Conservation (phyloP, 2,888 invertebrate species). For the Oligia strigilis region DNA sequence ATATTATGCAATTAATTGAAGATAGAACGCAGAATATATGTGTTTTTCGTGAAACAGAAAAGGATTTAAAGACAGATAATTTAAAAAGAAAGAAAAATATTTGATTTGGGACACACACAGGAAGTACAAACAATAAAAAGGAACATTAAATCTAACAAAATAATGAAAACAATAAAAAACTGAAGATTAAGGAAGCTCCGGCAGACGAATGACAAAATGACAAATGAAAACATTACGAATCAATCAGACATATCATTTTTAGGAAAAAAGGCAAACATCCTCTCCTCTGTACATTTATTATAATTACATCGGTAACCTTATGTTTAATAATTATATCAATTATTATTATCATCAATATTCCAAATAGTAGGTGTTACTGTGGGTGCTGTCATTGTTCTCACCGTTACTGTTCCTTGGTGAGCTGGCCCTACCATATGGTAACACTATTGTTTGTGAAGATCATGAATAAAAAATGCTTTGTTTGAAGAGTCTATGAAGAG, state of each 20-base stretch:
- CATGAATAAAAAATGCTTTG: slow-evolving; percentile 30
- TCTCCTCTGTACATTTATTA: slow-evolving; percentile 17
- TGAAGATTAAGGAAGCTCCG: neutral
- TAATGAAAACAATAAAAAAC: neutral
- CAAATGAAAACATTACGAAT: slow-evolving; percentile 3
- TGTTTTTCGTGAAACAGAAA: neutral
- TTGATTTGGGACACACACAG: neutral
- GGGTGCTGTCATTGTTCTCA: slow-evolving; percentile 57
- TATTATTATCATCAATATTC: slow-evolving; percentile 36
- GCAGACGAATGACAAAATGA: neutral
- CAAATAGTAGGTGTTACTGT: slow-evolving; percentile 53
- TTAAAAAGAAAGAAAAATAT: neutral
- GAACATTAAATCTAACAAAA: neutral
- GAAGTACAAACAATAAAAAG: neutral
- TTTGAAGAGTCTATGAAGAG: slow-evolving; percentile 20
- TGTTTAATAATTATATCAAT: slow-evolving; percentile 27
- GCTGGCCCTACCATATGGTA: slow-evolving; percentile 32
- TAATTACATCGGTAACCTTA: slow-evolving; percentile 12
- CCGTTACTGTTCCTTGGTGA: slow-evolving; percentile 28
- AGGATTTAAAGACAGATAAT: neutral
- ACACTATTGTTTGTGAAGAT: slow-evolving; percentile 28
- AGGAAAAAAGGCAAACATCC: neutral
- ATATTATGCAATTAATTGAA: neutral
- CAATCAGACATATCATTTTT: neutral
- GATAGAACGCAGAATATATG: neutral